Base-by-base conservation (phyloP, 2,113 vertebrate species). In the Rhadina sibilatrix region DNA sequence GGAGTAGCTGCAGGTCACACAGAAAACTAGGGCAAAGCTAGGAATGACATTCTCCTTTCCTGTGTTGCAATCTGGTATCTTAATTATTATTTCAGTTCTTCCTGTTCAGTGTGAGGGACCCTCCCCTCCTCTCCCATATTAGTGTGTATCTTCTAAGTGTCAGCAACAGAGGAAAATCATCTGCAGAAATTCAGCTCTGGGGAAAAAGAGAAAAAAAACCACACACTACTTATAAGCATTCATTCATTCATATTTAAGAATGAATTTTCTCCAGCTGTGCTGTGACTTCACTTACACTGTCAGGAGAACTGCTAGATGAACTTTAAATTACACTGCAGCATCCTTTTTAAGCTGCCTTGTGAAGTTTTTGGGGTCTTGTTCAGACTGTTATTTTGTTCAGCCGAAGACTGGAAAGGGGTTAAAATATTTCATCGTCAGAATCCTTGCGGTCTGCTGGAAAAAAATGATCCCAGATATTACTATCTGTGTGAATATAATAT, bases 61-160 rank as follows among this genome's bases (percentile, higher is more conserved):
- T 47, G 27, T 76, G 19, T 59, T 69, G 31, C 54, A 93, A 11
- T 89, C 61, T 91, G 37, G 8, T 72, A 21, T 79, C 60, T 92
- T 83, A 70, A 78, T 93, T 66, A 81, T 81, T 83, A 56, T 74
- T 83, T 61, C 79, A 83, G 68, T 47, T 86, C 91, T 90, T 90
- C 80, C 89, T 95, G 79, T 72, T 33, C 42, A 25, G 35, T 54
- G 81, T 35, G 81, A 94, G 72, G 69, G 52, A 87, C 65, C 47
- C 69, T 82, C 24, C 54, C 23, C 52, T 54, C 16, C 3, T 19
- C 71, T 74, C 53, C 60, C 52, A 56, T 63, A 59, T 80, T 77
- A 38, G 12, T n/a, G n/a, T 71, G 49, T 57, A 7, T 85, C 78
- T 81, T 86, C 30, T 18, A 68, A 75, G 33, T 10, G 1, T 74